Base-by-base conservation (phyloP, 2,888 invertebrate genomes). In the Melinaea menophilus region DNA sequence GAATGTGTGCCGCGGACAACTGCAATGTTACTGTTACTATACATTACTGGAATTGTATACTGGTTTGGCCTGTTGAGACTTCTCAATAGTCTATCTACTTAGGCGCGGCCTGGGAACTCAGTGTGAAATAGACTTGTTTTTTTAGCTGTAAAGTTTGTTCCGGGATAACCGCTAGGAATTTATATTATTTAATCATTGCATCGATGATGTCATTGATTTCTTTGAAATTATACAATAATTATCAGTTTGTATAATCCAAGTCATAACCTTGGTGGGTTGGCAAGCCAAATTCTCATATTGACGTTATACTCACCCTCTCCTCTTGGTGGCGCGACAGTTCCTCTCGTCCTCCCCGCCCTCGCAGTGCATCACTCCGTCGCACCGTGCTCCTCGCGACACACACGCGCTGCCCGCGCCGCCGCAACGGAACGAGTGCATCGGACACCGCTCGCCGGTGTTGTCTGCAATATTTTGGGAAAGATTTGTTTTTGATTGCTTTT, bases 1-100 rank as follows among this genome's bases (percentile, higher is more conserved):
- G 91, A 96, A 97, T 12, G 97, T 95, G 72, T 96, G 94, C 46
- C 94, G 92, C 31, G 97, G 97, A 77, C 97, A 97, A 41, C 93
- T 90, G 82, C 51, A 51, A 51, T n/a, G 51, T 31, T 51, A 51
- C 51, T 51, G 51, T 51, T 51, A 51, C 51, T 51, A 51, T 22
- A 31, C 51, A 4, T 51, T 51, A 22, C 7, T 31, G 7, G 51
- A 51, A 51, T 51, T 9, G 41, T 9, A 41, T 41, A 41, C 41
- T 41, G 41, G 41, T 41, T 41, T 41, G 41, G 9, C 41, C 11
- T 11, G 9, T 9, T 11, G 41, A 9, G 41, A 41, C 5, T 31
- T 9, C 22, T 9, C 22, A 22, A 22, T 22, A 22, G 22, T 22
- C 22, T 22, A 22, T 22, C 22, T 22, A 22, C 22, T 22, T 1